Conservation (phyloP, 64 coral and sea anemone genomes). For the Pocillopora verrucosa region DNA sequence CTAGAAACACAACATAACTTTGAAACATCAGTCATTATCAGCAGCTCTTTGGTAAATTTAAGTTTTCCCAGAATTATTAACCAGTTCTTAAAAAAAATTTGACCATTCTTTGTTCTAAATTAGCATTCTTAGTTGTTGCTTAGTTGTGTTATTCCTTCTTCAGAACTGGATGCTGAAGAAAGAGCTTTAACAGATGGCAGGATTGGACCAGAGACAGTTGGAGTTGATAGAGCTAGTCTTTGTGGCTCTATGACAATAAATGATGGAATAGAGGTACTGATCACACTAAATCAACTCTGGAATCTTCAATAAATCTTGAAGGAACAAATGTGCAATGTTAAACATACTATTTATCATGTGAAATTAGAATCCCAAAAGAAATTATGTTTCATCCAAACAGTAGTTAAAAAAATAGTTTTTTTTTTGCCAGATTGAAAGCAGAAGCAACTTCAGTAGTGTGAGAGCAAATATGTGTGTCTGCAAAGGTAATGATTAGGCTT, state of each 20-base stretch:
- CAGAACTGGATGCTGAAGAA: conserved; percentile 75
- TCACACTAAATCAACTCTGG: background rate
- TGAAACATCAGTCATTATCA: too few species aligned
- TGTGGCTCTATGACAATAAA: conserved; percentile 94
- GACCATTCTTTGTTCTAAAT: too few species aligned
- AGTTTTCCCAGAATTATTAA: too few species aligned
- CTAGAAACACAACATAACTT: too few species aligned
- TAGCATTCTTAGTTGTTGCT: background rate
- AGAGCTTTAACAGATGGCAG: conserved; percentile 92
- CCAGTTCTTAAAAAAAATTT: too few species aligned
- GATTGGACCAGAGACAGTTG: conserved; percentile 89
- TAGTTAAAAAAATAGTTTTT: too few species aligned
- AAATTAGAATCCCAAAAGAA: background rate
- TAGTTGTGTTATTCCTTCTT: background rate
- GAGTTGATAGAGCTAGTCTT: conserved; percentile 84
- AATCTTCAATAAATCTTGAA: background rate
- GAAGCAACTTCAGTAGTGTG: conserved; percentile 95
- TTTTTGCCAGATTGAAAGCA: conserved; percentile 86
- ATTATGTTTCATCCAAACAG: too few species aligned
- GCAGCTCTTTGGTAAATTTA: too few species aligned
- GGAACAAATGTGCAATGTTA: background rate
- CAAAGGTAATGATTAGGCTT: conserved; percentile 67
- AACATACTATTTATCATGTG: too few species aligned
- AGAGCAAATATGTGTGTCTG: conserved; percentile 95
- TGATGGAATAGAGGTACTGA: conserved; percentile 81